Base-by-base conservation (phyloP, 2,888 invertebrate genomes). In the Agriopis marginaria region DNA sequence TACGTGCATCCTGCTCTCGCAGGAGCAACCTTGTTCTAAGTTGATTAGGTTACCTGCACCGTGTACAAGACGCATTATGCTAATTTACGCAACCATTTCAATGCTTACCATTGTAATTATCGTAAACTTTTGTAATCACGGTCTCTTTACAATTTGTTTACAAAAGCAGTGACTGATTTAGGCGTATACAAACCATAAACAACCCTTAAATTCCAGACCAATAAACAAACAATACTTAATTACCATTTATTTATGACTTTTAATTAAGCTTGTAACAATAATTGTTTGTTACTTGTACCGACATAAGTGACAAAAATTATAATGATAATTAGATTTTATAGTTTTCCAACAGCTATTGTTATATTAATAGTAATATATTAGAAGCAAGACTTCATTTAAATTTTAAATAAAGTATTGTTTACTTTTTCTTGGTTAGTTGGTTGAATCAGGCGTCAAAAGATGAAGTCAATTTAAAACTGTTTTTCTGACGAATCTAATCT, bases 111-210 rank as follows among this genome's bases (percentile, higher is more conserved):
- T 51, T 42, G 17, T 6, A 17, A 42, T 40, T 39, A 5, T 40
- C 7, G 40, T 12, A 12, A 42, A 11, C 40, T 42, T 42, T 61
- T 61, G 40, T 50, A 40, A 40, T 40, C 23, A 51, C 63, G 54
- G 61, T 55, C 63, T 65, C 49, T 73, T 74, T 66, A 60, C 68
- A 40, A 55, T 70, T 70, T 63, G 67, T 70, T 63, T 64, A 71
- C 72, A 72, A 75, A 58, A 70, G 67, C 67, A 58, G 68, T 53
- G 66, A 72, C 55, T 66, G 17, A 56, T 70, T 71, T 64, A 59
- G n/a, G 55, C 59, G 49, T 65, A 74, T 72, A 74, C 70, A 32
- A 45, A 62, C 44, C 51, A 53, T 53, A 62, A 56, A 45, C 47
- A 23, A 58, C 44, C 47, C 47, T 45, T 23, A 32, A 74, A 62